phyloP scores from a whole-genome alignment of 2,113 vertebrate species.

The Girardinichthys multiradiatus region DNA sequence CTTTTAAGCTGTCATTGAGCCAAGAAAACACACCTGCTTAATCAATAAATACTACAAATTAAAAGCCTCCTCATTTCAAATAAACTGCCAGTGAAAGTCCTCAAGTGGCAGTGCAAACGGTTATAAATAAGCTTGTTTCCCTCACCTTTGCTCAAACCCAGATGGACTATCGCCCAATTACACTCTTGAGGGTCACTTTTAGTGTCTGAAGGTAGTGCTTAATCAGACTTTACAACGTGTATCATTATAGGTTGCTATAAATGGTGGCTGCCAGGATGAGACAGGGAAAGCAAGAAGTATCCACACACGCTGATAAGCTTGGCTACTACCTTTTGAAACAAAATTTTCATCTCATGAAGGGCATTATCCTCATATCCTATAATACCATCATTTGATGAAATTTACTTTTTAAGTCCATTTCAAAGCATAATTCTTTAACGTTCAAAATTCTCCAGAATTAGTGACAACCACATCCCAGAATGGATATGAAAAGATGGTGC shows the following conservation, averaged over 20 bases:
- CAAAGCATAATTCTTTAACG: conserved; percentile 23
- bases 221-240: conserved; percentile 88
- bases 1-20: conserved; percentile 46
- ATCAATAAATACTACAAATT: conserved; percentile 58
- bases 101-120: conserved; percentile 68
- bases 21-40: conserved; percentile 48
- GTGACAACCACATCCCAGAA: conserved; percentile 32
- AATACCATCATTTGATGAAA: conserved; percentile 46
- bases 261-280: conserved; percentile 84
- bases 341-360: conserved; percentile 69
- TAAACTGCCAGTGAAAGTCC: conserved; percentile 53
- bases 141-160: conserved; percentile 75
- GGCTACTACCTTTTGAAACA: conserved; percentile 76
- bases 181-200: conserved; percentile 78
- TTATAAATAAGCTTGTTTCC: conserved; percentile 72
- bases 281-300: conserved; percentile 85
- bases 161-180: conserved; percentile 88
- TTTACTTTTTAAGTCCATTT: conserved; percentile 12
- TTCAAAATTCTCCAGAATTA: conserved; percentile 50
- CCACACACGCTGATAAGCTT: conserved; percentile 77
- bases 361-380: conserved; percentile 29
- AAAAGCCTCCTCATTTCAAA: conserved; percentile 64
- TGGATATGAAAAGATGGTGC: conserved; percentile 44
- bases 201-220: conserved; percentile 83
- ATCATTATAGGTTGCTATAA: conserved; percentile 89